Conservation (phyloP, 2,797 vertebrate genomes). For the Lemur catta region DNA sequence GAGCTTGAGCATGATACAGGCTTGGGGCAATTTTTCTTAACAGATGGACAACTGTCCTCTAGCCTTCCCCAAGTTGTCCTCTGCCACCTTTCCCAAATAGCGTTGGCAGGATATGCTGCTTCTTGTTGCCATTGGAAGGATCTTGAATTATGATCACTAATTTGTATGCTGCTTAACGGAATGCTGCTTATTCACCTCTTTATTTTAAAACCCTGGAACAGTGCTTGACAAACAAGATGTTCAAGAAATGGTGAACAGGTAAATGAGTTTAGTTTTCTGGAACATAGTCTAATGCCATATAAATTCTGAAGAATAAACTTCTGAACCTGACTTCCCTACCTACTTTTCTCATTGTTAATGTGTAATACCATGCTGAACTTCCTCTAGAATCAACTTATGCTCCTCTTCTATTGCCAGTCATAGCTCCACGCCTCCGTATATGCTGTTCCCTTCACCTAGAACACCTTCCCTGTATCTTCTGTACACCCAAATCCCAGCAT, state of each 20-base stretch:
- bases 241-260: neutral
- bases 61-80: neutral
- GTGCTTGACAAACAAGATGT: neutral
- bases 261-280: neutral
- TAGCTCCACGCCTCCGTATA: fast-evolving
- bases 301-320: neutral
- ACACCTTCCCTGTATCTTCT: neutral
- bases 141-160: neutral
- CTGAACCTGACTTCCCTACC: neutral
- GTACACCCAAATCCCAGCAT: neutral
- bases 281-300: neutral
- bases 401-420: neutral
- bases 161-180: neutral
- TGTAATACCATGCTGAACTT: neutral
- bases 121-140: neutral
- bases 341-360: neutral
- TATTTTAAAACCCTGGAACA: neutral
- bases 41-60: neutral
- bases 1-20: neutral
- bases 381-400: neutral
- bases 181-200: neutral
- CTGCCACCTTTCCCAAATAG: neutral
- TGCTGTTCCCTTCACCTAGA: neutral
- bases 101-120: neutral
- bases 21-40: neutral